Evolutionary conservation across 2,797 vertebrate genomes (phyloP).

Genomic region (Xenopus petersii): DNA sequence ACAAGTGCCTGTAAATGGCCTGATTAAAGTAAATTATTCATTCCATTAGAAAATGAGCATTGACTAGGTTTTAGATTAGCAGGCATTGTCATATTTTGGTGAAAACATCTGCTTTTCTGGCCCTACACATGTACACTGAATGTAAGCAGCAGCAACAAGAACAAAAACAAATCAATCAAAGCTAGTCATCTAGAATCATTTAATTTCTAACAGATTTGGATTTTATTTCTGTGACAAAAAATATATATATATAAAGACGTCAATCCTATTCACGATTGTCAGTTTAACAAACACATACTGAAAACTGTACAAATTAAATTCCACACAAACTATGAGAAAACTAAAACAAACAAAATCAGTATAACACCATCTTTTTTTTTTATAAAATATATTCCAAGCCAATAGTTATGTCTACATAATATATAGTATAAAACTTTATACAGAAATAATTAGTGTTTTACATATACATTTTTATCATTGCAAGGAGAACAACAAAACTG

Average conservation of each 20-base stretch:
- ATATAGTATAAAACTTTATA: constrained; percentile 64
- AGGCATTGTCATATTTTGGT: constrained; percentile 4
- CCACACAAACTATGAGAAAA: constrained; percentile 46
- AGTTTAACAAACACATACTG: constrained; percentile 60
- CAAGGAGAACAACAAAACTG: constrained; percentile 54
- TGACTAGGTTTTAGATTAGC: constrained; percentile 13
- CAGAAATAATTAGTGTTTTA: constrained; percentile 61
- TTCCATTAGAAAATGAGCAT: constrained; percentile 20
- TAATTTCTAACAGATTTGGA: constrained; percentile 40
- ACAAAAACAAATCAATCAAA: constrained; percentile 5
- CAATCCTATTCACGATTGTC: constrained; percentile 60
- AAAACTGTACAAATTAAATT: constrained; percentile 59
- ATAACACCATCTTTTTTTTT: constrained; percentile 62
- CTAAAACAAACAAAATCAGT: constrained; percentile 55
- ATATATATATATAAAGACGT: constrained; percentile 60
- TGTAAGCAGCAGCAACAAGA: not conserved
- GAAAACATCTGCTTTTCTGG: constrained; percentile 27
- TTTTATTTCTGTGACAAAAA: constrained; percentile 50
- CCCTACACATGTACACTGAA: constrained; percentile 1
- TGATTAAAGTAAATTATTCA: constrained; percentile 29
- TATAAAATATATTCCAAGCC: constrained; percentile 63
- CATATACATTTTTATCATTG: constrained; percentile 59
- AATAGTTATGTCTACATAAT: constrained; percentile 56
- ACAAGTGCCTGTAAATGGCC: constrained; percentile 23
- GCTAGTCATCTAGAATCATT: not conserved